phyloP scores from a whole-genome alignment of 2,797 vertebrate species.

The Tangara arthus region DNA sequence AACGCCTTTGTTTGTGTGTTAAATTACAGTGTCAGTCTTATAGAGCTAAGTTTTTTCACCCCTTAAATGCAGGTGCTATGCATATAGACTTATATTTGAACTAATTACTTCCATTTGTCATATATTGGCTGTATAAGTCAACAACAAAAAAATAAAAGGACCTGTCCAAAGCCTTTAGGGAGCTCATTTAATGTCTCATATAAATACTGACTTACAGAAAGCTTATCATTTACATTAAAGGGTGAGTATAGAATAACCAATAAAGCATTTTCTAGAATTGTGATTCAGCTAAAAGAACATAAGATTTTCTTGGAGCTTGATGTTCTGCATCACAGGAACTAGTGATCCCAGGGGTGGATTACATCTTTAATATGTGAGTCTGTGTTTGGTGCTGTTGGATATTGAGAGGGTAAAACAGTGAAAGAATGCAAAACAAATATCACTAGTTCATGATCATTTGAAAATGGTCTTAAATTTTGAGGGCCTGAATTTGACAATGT shows the following conservation, averaged over 20 bases:
- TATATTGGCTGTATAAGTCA: neutral
- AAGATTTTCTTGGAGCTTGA: neutral
- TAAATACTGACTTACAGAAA: neutral
- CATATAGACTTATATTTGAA: neutral
- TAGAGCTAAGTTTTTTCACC: neutral
- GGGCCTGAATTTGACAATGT: neutral
- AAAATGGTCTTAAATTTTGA: neutral
- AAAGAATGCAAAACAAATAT: neutral
- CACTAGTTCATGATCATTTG: neutral
- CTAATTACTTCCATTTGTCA: neutral
- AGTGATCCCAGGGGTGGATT: neutral
- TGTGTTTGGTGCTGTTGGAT: neutral
- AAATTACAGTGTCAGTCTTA: neutral
- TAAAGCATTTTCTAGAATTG: neutral
- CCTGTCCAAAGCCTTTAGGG: neutral
- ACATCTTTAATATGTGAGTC: neutral
- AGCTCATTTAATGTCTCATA: neutral
- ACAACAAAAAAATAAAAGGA: neutral
- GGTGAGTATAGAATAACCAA: neutral
- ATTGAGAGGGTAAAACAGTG: neutral
- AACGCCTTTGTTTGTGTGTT: neutral
- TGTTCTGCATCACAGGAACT: neutral
- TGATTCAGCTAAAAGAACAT: neutral
- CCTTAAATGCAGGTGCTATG: neutral
- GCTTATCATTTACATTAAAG: neutral